Evolutionary conservation across 2,797 vertebrate genomes (phyloP).

Genomic region (Dallia pectoralis): DNA sequence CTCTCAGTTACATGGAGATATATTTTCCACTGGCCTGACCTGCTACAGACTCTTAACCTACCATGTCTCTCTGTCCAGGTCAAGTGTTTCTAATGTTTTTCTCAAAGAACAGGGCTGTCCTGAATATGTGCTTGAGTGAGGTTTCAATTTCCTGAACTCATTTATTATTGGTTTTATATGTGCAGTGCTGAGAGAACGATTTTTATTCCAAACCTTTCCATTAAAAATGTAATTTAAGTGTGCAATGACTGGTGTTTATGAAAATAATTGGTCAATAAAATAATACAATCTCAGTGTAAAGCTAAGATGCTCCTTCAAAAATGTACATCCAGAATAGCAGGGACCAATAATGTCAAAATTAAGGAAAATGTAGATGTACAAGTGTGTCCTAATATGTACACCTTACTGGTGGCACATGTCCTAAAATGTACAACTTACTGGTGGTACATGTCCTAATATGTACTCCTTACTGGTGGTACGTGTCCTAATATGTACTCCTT

Average conservation of each 20-base stretch:
- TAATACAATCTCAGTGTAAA: constrained; percentile 37
- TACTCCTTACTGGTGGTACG: too few relatives aligned
- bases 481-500: too few relatives aligned
- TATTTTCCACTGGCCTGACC: constrained; percentile 36
- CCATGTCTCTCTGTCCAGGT: constrained; percentile 28
- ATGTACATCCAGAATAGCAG: constrained; percentile 19
- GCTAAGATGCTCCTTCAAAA: too few relatives aligned
- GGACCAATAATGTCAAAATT: constrained; percentile 32
- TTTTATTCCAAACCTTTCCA: constrained; percentile 37
- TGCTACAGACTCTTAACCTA: constrained; percentile 35
- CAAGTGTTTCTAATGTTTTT: constrained; percentile 28
- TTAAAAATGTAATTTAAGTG: constrained; percentile 22
- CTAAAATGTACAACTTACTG: too few relatives aligned
- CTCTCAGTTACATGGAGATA: constrained; percentile 12
- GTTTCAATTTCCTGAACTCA: constrained; percentile 22
- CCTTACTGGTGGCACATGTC: too few relatives aligned
- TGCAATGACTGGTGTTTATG: constrained; percentile 32
- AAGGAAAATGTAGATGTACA: too few relatives aligned
- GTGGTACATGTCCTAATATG: too few relatives aligned
- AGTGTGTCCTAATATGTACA: too few relatives aligned
- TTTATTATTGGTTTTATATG: background rate
- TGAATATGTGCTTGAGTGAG: constrained; percentile 8
- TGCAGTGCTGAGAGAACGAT: constrained; percentile 27
- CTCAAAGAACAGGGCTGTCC: constrained; percentile 12
- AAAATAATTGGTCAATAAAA: constrained; percentile 40